Conservation (phyloP, 1,140 invertebrate species). For the Mylabris phalerata region DNA sequence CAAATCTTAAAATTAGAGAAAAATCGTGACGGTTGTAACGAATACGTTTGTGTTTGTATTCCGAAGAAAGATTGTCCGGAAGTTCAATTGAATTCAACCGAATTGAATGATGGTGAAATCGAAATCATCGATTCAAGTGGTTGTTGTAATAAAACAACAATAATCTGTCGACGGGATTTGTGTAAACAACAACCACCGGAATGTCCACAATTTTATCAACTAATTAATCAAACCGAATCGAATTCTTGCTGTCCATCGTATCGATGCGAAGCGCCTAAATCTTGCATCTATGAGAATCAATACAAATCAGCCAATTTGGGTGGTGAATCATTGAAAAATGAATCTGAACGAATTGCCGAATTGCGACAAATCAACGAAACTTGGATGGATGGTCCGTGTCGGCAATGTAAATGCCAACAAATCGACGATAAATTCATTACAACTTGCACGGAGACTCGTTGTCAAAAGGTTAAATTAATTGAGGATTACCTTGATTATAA, state of each 20-base stretch:
- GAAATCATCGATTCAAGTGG: slow-evolving; percentile 41
- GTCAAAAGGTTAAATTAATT: slow-evolving; percentile 40
- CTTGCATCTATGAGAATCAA: slow-evolving; percentile 58
- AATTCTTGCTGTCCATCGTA: slow-evolving; percentile 57
- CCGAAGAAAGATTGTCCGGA: slow-evolving; percentile 58
- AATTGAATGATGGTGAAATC: slow-evolving; percentile 50
- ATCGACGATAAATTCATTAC: slow-evolving; percentile 24
- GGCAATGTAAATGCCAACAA: slow-evolving; percentile 51
- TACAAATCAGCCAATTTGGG: slow-evolving; percentile 48
- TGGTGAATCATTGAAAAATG: slow-evolving; percentile 49
- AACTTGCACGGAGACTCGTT: slow-evolving; percentile 39
- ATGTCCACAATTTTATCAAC: slow-evolving; percentile 54
- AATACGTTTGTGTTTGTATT: slow-evolving; percentile 66
- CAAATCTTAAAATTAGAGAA: slow-evolving; percentile 60
- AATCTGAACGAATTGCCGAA: slow-evolving; percentile 2
- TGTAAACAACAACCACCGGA: slow-evolving; percentile 48
- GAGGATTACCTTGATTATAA: slow-evolving; percentile 29
- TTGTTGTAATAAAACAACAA: slow-evolving; percentile 58
- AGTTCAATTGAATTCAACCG: slow-evolving; percentile 37
- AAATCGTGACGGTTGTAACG: slow-evolving; percentile 53
- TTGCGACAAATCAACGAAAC: slow-evolving; percentile 41
- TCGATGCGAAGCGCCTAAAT: slow-evolving; percentile 58
- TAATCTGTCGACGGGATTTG: slow-evolving; percentile 52
- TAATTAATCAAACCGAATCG: slow-evolving; percentile 41
- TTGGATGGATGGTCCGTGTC: slow-evolving; percentile 65